phyloP scores from a whole-genome alignment of 2,888 invertebrate genomes.

The Horisme vitalbata region DNA sequence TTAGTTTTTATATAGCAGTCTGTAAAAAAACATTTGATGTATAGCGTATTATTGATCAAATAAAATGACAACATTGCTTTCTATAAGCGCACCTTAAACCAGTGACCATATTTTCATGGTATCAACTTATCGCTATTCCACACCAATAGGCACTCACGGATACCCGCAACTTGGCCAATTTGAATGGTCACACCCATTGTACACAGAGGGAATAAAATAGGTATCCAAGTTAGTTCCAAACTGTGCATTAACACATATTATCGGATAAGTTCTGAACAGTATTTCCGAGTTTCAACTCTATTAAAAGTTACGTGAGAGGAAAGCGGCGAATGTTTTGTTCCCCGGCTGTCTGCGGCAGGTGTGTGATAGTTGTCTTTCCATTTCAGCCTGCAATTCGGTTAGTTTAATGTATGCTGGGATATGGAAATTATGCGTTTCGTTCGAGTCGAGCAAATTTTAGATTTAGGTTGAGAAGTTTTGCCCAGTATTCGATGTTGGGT shows the following conservation, averaged over 20 bases:
- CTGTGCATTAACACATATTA: constrained; percentile 47
- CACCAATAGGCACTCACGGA: neutral
- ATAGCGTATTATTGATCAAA: no score
- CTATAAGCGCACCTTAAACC: no score
- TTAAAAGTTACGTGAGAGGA: constrained; percentile 52
- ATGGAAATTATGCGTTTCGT: constrained; percentile 18
- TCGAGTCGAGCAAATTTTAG: neutral
- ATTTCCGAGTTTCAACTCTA: constrained; percentile 54
- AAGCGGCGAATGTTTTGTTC: constrained; percentile 35
- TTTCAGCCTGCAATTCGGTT: constrained; percentile 29
- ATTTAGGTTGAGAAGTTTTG: no score
- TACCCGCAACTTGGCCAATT: neutral
- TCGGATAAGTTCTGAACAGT: constrained; percentile 45
- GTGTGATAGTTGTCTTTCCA: constrained; percentile 33
- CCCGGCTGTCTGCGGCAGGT: constrained; percentile 32
- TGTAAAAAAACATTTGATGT: no score
- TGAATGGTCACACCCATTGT: constrained; percentile 1
- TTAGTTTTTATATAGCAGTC: no score
- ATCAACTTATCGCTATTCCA: neutral
- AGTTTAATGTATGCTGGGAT: constrained; percentile 30
- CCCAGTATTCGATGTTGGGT: no score
- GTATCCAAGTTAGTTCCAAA: constrained; percentile 34
- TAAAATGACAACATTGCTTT: no score
- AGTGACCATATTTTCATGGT: neutral
- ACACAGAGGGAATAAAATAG: constrained; percentile 15